These are phyloP conservation scores for Andrena cerasifolii DNA, from an alignment of 1,140 invertebrate genomes.

Conservation along the genomic window DNA sequence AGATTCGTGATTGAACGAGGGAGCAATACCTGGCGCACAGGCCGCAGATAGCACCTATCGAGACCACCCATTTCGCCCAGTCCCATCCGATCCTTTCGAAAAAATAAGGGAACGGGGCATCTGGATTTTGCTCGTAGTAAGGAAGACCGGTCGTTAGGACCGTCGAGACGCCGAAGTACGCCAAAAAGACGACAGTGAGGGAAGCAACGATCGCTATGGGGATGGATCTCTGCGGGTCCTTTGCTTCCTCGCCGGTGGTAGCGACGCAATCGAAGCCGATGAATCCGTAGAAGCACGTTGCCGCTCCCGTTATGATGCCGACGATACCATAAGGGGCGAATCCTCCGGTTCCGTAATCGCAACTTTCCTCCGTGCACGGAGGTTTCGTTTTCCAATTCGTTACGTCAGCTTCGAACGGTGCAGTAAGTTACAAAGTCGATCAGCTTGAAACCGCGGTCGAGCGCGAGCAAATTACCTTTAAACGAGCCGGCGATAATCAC, in stretches of 20 bases:
- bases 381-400: slow-evolving; percentile 88
- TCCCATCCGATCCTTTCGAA: slow-evolving; percentile 88
- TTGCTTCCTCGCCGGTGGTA: slow-evolving; percentile 92
- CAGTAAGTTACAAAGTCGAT: neutral
- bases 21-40: slow-evolving; percentile 86
- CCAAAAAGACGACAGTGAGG: slow-evolving; percentile 90
- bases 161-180: slow-evolving; percentile 93
- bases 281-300: slow-evolving; percentile 95
- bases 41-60: slow-evolving; percentile 89
- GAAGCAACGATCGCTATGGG: slow-evolving; percentile 94
- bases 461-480: slow-evolving; percentile 80
- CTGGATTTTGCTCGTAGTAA: slow-evolving; percentile 89
- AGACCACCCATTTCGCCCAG: slow-evolving; percentile 89
- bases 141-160: slow-evolving; percentile 95
- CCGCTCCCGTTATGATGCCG: slow-evolving; percentile 91
- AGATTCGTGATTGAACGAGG: too few species aligned
- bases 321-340: slow-evolving; percentile 92
- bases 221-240: slow-evolving; percentile 93
- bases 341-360: slow-evolving; percentile 86
- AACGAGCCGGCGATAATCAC: slow-evolving; percentile 88
- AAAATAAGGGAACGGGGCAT: slow-evolving; percentile 88
- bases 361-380: slow-evolving; percentile 75
- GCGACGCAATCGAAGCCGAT: slow-evolving; percentile 96
- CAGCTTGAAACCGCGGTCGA: neutral
- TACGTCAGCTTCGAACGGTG: slow-evolving; percentile 79